Conservation (phyloP, 2,113 vertebrate genomes). For the Nesogale talazaci region DNA sequence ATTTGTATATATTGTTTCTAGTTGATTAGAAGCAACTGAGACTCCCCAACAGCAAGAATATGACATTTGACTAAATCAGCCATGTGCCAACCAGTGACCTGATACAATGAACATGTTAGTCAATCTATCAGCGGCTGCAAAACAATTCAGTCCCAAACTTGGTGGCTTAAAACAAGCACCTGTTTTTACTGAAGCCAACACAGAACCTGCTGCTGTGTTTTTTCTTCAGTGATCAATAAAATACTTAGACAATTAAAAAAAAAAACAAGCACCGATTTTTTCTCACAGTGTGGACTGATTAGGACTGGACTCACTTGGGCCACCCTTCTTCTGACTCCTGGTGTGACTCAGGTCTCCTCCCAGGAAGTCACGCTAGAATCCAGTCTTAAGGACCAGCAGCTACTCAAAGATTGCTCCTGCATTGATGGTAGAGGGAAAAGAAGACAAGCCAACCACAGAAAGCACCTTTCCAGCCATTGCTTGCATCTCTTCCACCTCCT, state of each 20-base stretch:
- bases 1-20: slow-evolving; percentile 40
- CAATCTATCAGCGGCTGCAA: neutral
- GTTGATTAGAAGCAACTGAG: slow-evolving; percentile 69
- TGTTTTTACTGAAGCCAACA: too few relatives aligned
- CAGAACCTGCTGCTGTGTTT: too few relatives aligned
- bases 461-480: neutral
- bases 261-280: neutral
- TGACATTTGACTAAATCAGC: slow-evolving; percentile 76
- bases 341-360: neutral
- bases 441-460: neutral
- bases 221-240: too few relatives aligned
- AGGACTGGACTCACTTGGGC: neutral
- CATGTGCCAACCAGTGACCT: slow-evolving; percentile 15
- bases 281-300: neutral
- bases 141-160: neutral
- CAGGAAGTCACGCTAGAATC: neutral
- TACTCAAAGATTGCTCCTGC: neutral
- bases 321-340: neutral
- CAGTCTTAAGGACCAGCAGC: neutral
- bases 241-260: too few relatives aligned
- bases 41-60: slow-evolving; percentile 70
- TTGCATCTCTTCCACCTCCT: neutral
- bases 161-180: neutral
- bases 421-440: neutral
- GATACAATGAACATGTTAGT: neutral